Evolutionary conservation across 2,888 invertebrate genomes (phyloP).

Genomic region (Agrotis segetum): DNA sequence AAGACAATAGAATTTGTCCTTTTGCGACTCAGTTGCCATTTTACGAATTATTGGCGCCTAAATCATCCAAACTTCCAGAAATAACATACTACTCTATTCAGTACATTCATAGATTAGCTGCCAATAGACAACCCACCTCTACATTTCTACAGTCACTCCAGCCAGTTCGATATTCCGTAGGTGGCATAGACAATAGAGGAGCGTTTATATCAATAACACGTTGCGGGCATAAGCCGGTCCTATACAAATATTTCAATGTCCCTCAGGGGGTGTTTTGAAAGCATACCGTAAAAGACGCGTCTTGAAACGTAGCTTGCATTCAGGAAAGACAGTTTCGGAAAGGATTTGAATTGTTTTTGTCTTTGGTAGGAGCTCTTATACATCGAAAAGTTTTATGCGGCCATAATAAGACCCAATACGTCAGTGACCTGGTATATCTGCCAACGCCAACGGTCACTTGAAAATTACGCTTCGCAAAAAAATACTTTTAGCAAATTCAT

Average conservation of each 20-base stretch:
- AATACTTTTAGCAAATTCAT: too few species aligned
- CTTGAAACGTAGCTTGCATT: constrained; percentile 23
- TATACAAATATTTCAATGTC: constrained; percentile 64
- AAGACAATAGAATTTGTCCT: too few species aligned
- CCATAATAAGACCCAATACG: too few species aligned
- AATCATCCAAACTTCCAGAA: not conserved
- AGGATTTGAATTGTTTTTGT: not conserved
- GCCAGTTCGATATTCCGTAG: constrained; percentile 30
- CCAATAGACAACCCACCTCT: constrained; percentile 15
- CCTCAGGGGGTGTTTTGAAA: constrained; percentile 51
- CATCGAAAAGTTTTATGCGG: not conserved
- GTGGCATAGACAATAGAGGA: constrained; percentile 39
- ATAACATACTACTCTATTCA: not conserved
- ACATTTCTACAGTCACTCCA: constrained; percentile 7
- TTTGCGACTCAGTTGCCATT: too few species aligned
- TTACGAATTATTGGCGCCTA: too few species aligned
- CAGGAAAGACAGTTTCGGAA: constrained; percentile 3
- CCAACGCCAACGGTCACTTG: too few species aligned
- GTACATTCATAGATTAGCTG: not conserved
- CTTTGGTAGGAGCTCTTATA: not conserved
- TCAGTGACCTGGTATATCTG: too few species aligned
- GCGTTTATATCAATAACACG: constrained; percentile 62
- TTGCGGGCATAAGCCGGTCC: constrained; percentile 59
- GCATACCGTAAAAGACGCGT: constrained; percentile 40
- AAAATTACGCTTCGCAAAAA: too few species aligned